phyloP scores from a whole-genome alignment of 1,140 invertebrate species.

The Hormaphis cornu region DNA sequence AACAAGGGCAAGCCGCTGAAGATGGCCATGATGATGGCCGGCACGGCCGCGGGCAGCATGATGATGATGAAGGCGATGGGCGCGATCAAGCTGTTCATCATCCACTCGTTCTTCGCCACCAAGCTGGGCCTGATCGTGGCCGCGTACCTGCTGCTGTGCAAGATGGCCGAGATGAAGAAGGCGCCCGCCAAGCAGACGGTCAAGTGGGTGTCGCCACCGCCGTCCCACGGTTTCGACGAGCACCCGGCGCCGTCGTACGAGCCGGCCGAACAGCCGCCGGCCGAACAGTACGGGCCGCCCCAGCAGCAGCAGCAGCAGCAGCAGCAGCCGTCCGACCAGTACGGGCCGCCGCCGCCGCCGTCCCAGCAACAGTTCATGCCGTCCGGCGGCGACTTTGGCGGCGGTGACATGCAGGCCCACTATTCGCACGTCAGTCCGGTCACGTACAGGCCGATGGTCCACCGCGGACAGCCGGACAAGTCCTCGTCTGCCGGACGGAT shows the following conservation, averaged over 20 bases:
- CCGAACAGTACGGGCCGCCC: slow-evolving; percentile 7
- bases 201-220: not conserved
- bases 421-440: slow-evolving; percentile 16
- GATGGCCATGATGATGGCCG: slow-evolving; percentile 1
- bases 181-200: not conserved
- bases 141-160: slow-evolving; percentile 10
- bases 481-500: not conserved
- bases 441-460: not conserved
- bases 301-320: not conserved
- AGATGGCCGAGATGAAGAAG: slow-evolving; percentile 15
- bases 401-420: slow-evolving; percentile 1
- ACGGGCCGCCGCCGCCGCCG: too few species aligned
- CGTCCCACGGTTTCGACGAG: not conserved
- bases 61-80: slow-evolving; percentile 5
- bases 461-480: not conserved
- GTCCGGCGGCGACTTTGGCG: not conserved
- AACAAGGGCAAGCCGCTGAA: not conserved
- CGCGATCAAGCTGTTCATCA: slow-evolving; percentile 22
- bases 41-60: not conserved
- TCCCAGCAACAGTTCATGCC: not conserved
- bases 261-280: not conserved
- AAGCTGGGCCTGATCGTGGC: not conserved
- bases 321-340: too few species aligned
- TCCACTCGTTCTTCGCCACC: slow-evolving; percentile 18
- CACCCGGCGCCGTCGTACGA: slow-evolving; percentile 1